Evolutionary conservation across 2,888 invertebrate genomes (phyloP), one percentile per base, ranked within the genome.

Genomic region (Brenthis ino): DNA sequence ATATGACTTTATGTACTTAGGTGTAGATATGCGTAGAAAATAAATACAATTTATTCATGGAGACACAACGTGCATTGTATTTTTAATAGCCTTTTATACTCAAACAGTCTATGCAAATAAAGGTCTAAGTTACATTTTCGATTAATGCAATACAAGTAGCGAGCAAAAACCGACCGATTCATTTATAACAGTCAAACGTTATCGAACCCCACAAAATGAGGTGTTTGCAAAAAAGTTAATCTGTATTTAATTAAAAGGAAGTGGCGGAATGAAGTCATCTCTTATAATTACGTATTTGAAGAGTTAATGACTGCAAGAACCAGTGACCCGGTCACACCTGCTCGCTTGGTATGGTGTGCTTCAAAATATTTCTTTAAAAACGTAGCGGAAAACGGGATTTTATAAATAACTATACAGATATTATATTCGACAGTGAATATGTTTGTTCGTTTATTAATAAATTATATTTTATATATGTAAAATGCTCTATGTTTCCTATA

Each of bases 241-340:
- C 75, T 74, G 75, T 75, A 77, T 76, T 77, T 77, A 77, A 79
- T 77, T 78, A 76, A 77, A 77, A 77, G 76, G 77, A 78, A 75
- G 75, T 73, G 69, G 56, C 64, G 70, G 72, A 77, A 78, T 79
- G 76, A 78, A 78, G 79, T 78, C 78, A 77, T 79, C 78, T 77
- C 74, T 55, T 71, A 74, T 77, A 78, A 78, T 79, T 78, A 77
- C 73, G 73, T 72, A 72, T 74, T 70, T 55, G 69, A 72, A 65
- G 73, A 69, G 67, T 68, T 67, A 68, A 67, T 64, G 58, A 70
- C 67, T 69, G 51, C 63, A 63, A 63, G 63, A 63, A 63, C 60
- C 60, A 60, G 50, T 60, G 60, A 53, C 63, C 63, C 20, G 37
- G 63, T 53, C 53, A 63, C 63, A 63, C 63, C 63, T 63, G 63